A percentile compares a stretch with the other conserved stretches of the same genome.
Conservation (phyloP, 2,888 invertebrate species). For the Lysandra coridon region DNA sequence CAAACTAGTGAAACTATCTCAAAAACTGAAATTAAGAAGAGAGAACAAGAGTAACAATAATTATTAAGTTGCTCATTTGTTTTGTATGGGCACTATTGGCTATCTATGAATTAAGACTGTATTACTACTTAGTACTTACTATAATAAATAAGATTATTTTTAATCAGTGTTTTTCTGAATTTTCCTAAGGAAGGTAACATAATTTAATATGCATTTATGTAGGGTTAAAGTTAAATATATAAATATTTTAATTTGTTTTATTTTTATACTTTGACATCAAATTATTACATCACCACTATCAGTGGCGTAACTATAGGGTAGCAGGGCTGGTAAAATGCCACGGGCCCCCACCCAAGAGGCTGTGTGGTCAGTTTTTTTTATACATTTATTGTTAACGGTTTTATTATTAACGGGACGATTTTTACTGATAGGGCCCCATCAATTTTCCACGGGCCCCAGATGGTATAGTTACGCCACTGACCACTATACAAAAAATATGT, state of each 20-base stretch:
- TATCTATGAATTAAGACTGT: conserved; percentile 9
- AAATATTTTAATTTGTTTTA: background rate
- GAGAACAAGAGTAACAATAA: conserved; percentile 51
- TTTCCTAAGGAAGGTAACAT: background rate
- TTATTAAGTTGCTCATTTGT: conserved; percentile 33
- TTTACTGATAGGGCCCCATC: too few species aligned
- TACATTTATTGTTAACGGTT: too few species aligned
- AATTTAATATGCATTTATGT: background rate
- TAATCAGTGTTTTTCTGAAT: background rate
- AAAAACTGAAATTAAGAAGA: conserved; percentile 66
- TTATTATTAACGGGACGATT: too few species aligned
- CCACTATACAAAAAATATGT: background rate
- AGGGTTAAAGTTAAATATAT: background rate
- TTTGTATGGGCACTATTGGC: background rate
- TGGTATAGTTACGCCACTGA: background rate
- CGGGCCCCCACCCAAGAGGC: too few species aligned
- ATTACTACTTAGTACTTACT: background rate
- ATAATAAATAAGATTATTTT: conserved; percentile 8
- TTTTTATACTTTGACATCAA: conserved; percentile 9
- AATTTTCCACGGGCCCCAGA: too few species aligned
- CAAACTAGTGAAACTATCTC: conserved; percentile 69
- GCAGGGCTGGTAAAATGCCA: too few species aligned
- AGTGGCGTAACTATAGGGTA: too few species aligned
- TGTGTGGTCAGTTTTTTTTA: too few species aligned
- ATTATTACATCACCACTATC: conserved; percentile 10